phyloP scores from a whole-genome alignment of 1,140 invertebrate species.

The Neodiprion virginianus region DNA sequence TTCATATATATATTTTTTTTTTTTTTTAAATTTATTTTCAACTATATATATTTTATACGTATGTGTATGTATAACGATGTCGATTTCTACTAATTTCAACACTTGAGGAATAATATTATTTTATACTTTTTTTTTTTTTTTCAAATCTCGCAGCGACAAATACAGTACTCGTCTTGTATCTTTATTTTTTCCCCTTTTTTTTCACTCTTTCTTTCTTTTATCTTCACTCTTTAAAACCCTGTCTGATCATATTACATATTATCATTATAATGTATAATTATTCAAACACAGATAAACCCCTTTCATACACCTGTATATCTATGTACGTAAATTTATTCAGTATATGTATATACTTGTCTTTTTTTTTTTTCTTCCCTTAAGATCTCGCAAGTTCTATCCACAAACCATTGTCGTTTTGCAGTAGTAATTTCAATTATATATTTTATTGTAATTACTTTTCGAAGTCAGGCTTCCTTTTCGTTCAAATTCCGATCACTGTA shows the following conservation, averaged over 20 bases:
- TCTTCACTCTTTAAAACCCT: neutral
- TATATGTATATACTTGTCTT: no score
- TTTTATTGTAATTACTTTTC: neutral
- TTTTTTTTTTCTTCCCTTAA: neutral
- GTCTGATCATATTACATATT: constrained; percentile 1
- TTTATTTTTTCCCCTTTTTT: neutral
- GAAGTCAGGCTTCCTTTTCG: neutral
- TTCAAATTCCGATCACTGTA: neutral
- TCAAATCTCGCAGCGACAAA: neutral
- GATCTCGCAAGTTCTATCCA: neutral
- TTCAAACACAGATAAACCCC: neutral
- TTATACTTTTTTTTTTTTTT: neutral
- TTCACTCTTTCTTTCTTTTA: neutral
- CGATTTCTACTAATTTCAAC: neutral
- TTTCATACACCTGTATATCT: neutral
- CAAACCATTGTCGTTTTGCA: neutral
- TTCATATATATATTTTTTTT: neutral
- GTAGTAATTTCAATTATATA: neutral
- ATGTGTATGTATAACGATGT: no score
- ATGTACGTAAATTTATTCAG: no score
- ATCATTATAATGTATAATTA: neutral
- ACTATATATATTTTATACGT: no score
- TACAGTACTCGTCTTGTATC: neutral
- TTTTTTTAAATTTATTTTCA: neutral
- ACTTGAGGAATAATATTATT: neutral